Evolutionary conservation across 2,113 vertebrate genomes (phyloP).

Genomic region (Synchiropus splendidus): DNA sequence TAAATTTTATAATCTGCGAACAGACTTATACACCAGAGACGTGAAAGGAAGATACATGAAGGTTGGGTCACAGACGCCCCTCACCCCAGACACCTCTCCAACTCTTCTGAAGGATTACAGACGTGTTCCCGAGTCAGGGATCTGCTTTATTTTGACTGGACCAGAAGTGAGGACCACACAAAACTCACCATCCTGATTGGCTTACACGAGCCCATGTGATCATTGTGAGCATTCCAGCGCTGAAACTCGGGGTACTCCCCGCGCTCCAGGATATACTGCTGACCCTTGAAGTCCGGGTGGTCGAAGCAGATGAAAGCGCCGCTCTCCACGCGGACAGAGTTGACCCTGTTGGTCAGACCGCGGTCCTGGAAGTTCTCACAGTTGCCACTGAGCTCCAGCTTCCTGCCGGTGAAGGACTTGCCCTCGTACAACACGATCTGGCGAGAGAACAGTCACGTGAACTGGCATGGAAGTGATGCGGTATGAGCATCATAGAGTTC

Average conservation of each 20-base stretch:
- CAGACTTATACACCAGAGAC: too few species aligned
- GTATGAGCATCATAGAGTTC: too few species aligned
- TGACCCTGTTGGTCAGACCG: conserved; percentile 64
- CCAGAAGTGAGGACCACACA: too few species aligned
- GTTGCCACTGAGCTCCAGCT: conserved; percentile 77
- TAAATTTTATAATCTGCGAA: too few species aligned
- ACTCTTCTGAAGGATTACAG: too few species aligned
- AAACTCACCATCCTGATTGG: conserved; percentile 77
- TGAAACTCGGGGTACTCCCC: conserved; percentile 84
- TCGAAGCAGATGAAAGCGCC: conserved; percentile 84
- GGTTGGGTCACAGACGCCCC: too few species aligned
- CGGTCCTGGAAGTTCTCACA: conserved; percentile 87
- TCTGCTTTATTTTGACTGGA: too few species aligned
- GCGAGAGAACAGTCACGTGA: neutral
- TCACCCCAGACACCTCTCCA: too few species aligned
- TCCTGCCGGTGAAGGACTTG: conserved; percentile 80
- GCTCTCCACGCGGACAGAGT: conserved; percentile 82
- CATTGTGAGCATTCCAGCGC: conserved; percentile 80
- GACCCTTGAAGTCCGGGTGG: conserved; percentile 82
- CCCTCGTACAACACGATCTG: conserved; percentile 87
- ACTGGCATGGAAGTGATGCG: too few species aligned
- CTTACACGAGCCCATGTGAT: conserved; percentile 87
- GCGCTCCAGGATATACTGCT: conserved; percentile 83
- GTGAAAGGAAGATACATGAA: too few species aligned
- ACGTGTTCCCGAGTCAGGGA: too few species aligned